Evolutionary conservation across 1,140 invertebrate species (phyloP), one percentile per base, ranked within the genome.

Genomic region (Trachelipus rathkii): DNA sequence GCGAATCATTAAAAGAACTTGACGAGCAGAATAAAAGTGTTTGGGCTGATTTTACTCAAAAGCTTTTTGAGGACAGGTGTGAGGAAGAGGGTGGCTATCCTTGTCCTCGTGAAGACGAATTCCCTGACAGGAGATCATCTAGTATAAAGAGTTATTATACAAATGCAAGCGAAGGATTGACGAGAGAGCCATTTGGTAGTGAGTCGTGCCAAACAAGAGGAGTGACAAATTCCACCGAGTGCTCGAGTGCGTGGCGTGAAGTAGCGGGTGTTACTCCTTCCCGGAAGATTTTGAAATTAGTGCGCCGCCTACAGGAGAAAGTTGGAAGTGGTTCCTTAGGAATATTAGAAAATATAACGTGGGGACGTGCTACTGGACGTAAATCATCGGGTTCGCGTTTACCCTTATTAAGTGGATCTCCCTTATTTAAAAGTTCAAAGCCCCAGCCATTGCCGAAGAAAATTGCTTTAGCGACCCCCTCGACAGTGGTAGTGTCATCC

Each of bases 231-330:
- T 72, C 67, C 67, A 50, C 53, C 11, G 77, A 78, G n/a, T 44
- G 44, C 71, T 53, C 46, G 50, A 77, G 73, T 74, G 79, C 79
- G 10, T 81, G 79, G 79, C 75, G 77, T 66, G 79, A 81, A 71
- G 23, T 78, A 13, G 74, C 77, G n/a, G 79, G 77, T 71, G 79
- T 81, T 23, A 81, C 77, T n/a, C 79, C 79, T 60, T 81, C 79
- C 23, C 46, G 79, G 44, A 78, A 76, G 45, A 50, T 81, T 19
- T 44, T 78, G 71, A 77, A 81, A 72, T 72, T 81, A 66, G 77
- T 81, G 77, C 79, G 79, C 19, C 79, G 79, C 53, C 77, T 81
- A 15, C 79, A 81, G 73, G 79, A 76, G 74, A 81, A 81, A 75
- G 75, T 76, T 46, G 79, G 79, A 21, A 74, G 78, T 19, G 71